Evolutionary conservation across 2,113 vertebrate species (phyloP).

Genomic region (Pluvianellus socialis): DNA sequence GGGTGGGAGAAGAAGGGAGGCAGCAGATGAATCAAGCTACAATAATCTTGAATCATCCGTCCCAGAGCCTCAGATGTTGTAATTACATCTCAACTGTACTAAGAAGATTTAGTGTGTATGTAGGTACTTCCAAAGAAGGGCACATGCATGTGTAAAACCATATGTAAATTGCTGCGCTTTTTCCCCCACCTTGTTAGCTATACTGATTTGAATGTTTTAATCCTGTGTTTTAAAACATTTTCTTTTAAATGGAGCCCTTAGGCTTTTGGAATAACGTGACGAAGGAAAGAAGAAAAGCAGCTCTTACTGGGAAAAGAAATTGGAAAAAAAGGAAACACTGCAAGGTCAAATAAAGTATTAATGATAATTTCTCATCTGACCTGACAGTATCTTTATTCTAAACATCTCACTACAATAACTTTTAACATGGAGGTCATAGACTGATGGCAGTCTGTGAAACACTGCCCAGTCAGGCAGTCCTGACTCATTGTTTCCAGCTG

Average conservation of each 20-base stretch:
- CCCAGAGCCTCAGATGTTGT: neutral
- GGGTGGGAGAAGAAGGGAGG: neutral
- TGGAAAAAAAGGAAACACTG: neutral
- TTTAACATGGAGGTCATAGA: neutral
- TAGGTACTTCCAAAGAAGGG: neutral
- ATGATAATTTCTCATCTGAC: neutral
- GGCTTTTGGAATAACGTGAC: neutral
- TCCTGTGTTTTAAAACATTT: neutral
- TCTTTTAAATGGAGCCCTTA: neutral
- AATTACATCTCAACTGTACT: neutral
- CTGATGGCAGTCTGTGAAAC: neutral
- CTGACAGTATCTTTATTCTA: neutral
- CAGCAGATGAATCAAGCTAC: neutral
- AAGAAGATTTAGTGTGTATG: neutral
- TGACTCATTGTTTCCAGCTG: constrained; percentile 30
- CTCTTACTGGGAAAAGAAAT: neutral
- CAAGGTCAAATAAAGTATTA: neutral
- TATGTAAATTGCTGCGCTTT: neutral
- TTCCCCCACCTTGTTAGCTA: neutral
- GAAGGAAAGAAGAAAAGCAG: neutral
- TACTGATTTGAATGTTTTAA: neutral
- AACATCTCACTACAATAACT: neutral
- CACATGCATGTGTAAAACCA: neutral
- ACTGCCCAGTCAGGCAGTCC: neutral
- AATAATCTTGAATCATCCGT: neutral